Percentiles rank a stretch among this genome's conserved stretches.
phyloP scores from a whole-genome alignment of 2,797 vertebrate species.

The Leuciscus waleckii region DNA sequence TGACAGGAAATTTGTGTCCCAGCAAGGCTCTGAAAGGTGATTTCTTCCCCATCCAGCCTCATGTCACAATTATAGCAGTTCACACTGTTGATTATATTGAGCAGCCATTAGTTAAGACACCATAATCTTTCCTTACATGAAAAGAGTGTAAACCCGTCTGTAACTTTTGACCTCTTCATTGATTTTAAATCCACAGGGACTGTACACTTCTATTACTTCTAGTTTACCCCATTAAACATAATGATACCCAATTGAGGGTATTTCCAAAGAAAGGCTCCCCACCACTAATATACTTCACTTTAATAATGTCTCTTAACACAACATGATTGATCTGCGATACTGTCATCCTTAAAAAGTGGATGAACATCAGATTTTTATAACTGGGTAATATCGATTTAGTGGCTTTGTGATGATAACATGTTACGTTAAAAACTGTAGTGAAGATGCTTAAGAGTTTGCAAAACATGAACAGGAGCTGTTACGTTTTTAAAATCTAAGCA shows the following conservation, averaged over 20 bases:
- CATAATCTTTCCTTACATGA: not conserved
- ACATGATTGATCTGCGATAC: not conserved
- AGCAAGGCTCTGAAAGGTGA: not conserved
- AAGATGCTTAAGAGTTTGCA: not conserved
- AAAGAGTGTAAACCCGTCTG: not conserved
- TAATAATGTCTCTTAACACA: not conserved
- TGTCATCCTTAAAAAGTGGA: not conserved
- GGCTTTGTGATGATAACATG: not conserved
- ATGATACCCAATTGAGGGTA: not conserved
- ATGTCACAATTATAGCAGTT: not conserved
- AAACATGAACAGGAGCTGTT: not conserved
- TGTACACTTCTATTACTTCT: not conserved
- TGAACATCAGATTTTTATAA: too few species aligned
- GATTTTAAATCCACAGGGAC: not conserved
- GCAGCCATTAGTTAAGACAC: not conserved
- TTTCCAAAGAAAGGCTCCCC: not conserved
- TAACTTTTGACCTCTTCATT: not conserved
- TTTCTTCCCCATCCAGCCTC: not conserved
- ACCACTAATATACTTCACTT: not conserved
- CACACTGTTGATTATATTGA: not conserved
- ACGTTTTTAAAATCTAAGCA: not conserved
- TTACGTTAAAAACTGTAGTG: not conserved
- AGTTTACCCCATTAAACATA: not conserved
- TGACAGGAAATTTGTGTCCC: slow-evolving; percentile 1
- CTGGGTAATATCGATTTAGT: too few species aligned